phyloP scores from a whole-genome alignment of 2,797 vertebrate species.

The Numenius phaeopus region DNA sequence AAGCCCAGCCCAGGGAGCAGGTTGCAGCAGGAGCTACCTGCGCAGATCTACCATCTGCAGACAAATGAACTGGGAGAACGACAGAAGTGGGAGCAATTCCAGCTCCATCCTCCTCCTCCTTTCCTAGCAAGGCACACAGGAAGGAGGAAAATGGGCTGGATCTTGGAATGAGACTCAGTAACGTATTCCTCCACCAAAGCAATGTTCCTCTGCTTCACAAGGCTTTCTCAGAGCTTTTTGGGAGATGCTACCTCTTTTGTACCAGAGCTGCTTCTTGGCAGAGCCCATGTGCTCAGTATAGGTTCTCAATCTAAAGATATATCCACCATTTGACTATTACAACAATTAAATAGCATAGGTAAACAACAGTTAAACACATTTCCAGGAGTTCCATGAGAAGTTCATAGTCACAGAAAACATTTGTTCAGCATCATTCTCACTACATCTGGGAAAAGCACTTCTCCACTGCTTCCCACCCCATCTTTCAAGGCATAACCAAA shows the following conservation, averaged over 20 bases:
- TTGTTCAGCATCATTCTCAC: neutral
- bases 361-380: neutral
- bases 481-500: neutral
- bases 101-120: neutral
- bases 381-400: neutral
- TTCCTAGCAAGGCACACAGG: neutral
- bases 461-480: neutral
- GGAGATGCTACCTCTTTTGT: neutral
- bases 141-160: neutral
- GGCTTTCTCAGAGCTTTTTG: neutral
- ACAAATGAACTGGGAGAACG: accelerated
- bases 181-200: neutral
- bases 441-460: neutral
- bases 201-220: neutral
- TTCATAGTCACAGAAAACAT: neutral
- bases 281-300: neutral
- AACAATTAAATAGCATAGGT: neutral
- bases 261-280: neutral
- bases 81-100: neutral
- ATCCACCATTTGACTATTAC: neutral
- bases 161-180: neutral
- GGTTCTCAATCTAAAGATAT: neutral
- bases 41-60: neutral
- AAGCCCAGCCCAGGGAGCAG: neutral
- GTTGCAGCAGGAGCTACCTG: neutral